Base-by-base conservation (phyloP, 2,888 invertebrate species). In the Linnaemya vulpina region DNA sequence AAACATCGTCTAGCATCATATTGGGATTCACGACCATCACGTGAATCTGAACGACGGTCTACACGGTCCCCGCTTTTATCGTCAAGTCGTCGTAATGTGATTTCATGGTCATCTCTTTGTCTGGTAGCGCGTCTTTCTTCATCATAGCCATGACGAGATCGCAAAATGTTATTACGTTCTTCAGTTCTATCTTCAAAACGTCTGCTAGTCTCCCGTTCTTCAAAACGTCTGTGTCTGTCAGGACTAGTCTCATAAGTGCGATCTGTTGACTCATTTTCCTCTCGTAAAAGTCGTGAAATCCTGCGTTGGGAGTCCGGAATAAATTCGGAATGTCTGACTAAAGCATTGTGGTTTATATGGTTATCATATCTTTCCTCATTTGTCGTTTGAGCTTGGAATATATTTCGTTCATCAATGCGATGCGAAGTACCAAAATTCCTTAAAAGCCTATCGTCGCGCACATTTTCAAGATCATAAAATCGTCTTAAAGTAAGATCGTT, bases 1-100 rank as follows among this genome's bases (percentile, higher is more conserved):
- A 20, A 10, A 51, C 5, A 9, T 11, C 17, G 30, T 4, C 9
- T 49, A n/a, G 0, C 3, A 22, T 38, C n/a, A 20, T n/a, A 5
- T 38, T 46, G 60, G 7, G 2, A 35, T 49, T 10, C 49, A 49
- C 15, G 73, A 20, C 35, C 15, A 49, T 49, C 35, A 9, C 38
- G 15, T 60, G 15, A 30, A 43, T 38, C 53, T 55, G 38, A 22
- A 38, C 8, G 22, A 20, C 53, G 74, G 8, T 79, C 65, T n/a
- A 55, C 22, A n/a, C 43, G 60, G 17, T 73, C 60, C 38, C 17
- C 51, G 10, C 8, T 7, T 35, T 25, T 8, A 22, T 46, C 35
- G 35, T 9, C 17, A 35, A 17, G 17, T n/a, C 30, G 30, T n/a
- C n/a, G 5, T 5, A 1, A 13, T 9, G 22, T 13, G 8, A n/a